Conservation (phyloP, 2,888 invertebrate species). For the Cyclophora albipunctata region DNA sequence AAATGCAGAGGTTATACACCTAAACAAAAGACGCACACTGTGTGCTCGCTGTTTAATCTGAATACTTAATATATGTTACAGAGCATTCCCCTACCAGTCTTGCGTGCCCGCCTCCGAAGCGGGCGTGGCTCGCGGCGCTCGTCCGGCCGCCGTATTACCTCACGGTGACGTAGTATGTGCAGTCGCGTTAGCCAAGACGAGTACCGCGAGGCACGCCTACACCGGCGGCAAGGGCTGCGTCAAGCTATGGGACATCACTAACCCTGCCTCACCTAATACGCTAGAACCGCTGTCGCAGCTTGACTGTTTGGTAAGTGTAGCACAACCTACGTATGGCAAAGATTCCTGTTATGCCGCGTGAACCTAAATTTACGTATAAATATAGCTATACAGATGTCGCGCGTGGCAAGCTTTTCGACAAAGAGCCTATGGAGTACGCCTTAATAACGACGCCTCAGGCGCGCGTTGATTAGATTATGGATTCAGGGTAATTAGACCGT, state of each 20-base stretch:
- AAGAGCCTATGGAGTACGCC: too few relatives aligned
- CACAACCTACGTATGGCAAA: not conserved
- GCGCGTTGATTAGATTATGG: too few relatives aligned
- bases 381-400: too few relatives aligned
- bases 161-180: conserved; percentile 98
- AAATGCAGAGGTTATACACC: too few relatives aligned
- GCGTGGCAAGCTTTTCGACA: too few relatives aligned
- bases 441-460: too few relatives aligned
- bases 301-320: conserved; percentile 84
- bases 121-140: conserved; percentile 94
- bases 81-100: conserved; percentile 96
- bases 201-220: conserved; percentile 93
- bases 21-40: too few relatives aligned
- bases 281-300: conserved; percentile 92
- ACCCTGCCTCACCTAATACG: conserved; percentile 87
- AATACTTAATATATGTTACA: too few relatives aligned
- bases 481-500: too few relatives aligned
- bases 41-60: too few relatives aligned
- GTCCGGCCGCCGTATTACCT: conserved; percentile 91
- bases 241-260: conserved; percentile 96
- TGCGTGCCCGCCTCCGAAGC: conserved; percentile 68
- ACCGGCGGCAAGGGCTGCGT: conserved; percentile 98
- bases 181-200: conserved; percentile 87
- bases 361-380: too few relatives aligned
- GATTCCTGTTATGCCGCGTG: too few relatives aligned